These are phyloP conservation scores for Microtus pennsylvanicus DNA, from an alignment of 2,113 vertebrate genomes.

Conservation along the genomic window DNA sequence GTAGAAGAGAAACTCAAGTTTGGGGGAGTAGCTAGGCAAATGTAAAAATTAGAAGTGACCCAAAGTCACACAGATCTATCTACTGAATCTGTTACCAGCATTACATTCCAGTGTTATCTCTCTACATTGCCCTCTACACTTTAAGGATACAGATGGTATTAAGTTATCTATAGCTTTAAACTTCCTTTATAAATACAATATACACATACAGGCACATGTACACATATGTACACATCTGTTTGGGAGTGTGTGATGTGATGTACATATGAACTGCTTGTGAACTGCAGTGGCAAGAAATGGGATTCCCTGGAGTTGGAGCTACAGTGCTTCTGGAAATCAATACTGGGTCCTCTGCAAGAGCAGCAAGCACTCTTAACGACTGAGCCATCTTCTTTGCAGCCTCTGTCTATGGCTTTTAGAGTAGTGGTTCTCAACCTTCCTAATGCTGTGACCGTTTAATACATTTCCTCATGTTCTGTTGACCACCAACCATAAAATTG, in stretches of 20 bases:
- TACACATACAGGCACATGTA: no score
- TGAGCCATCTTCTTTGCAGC: not conserved
- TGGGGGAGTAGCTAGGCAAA: not conserved
- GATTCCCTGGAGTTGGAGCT: not conserved
- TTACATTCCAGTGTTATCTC: not conserved
- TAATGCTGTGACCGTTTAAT: not conserved
- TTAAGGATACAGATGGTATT: not conserved
- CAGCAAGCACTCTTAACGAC: no score
- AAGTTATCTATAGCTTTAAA: not conserved
- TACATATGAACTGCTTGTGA: not conserved
- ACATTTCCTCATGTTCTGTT: not conserved
- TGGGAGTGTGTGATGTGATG: not conserved
- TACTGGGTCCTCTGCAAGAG: not conserved
- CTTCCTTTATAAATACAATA: not conserved
- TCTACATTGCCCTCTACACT: not conserved
- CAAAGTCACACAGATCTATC: accelerated
- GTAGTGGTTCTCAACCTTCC: not conserved
- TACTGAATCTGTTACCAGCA: not conserved
- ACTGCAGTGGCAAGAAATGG: no score
- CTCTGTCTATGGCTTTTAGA: not conserved
- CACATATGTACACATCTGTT: not conserved
- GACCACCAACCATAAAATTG: not conserved
- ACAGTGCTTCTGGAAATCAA: not conserved
- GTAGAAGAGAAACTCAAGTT: not conserved
- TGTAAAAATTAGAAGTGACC: not conserved